Conservation (phyloP, 64 coral and sea anemone genomes). For the Pachyseris speciosa region DNA sequence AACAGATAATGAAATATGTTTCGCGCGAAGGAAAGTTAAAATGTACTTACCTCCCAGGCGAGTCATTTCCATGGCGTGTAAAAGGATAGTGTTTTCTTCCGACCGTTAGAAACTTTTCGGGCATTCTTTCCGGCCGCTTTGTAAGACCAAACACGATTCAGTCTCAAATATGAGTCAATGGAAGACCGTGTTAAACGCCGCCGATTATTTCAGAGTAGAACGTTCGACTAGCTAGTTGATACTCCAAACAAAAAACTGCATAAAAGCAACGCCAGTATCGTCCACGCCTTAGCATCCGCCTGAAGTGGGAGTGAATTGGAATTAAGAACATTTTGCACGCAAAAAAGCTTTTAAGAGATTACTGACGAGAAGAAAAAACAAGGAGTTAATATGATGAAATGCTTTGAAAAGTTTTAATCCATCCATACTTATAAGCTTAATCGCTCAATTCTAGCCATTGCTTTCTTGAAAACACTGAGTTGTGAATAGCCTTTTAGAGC, state of each 20-base stretch:
- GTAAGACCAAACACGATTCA: neutral
- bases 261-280: neutral
- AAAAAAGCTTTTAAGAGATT: constrained; percentile 28
- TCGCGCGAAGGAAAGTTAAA: neutral
- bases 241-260: neutral
- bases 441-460: neutral
- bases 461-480: neutral
- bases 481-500: too few species aligned
- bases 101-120: neutral
- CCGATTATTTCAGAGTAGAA: neutral
- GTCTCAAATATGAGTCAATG: neutral
- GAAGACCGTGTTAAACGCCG: neutral
- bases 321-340: constrained; percentile 28
- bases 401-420: neutral
- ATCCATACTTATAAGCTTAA: neutral
- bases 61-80: neutral
- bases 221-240: neutral
- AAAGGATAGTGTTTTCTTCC: neutral
- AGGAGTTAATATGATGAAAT: neutral
- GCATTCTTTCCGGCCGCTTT: neutral
- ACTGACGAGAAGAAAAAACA: neutral
- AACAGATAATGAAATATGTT: neutral
- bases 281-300: neutral
- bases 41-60: neutral
- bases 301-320: neutral